A percentile compares a stretch with the other conserved stretches of the same genome.
Conservation (phyloP, 2,797 vertebrate genomes). For the Tenualosa thibaudeaui region DNA sequence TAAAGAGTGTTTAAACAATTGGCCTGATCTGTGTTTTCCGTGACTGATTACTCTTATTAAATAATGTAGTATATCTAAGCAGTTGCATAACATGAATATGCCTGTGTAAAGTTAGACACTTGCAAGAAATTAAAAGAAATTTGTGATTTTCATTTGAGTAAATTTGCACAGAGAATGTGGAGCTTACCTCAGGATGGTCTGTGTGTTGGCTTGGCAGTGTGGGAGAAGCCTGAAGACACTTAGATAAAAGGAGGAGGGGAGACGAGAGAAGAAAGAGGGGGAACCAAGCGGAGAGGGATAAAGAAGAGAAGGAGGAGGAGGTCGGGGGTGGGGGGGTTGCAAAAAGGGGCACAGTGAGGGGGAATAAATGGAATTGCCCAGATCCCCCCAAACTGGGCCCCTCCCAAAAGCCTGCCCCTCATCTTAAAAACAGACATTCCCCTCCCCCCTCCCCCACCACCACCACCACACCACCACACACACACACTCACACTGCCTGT, state of each 20-base stretch:
- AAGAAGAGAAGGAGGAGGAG: not conserved
- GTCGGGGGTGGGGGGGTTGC: not conserved
- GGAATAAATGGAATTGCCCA: constrained; percentile 3
- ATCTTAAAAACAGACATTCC: constrained; percentile 1
- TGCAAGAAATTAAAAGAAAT: not conserved
- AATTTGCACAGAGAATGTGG: not conserved
- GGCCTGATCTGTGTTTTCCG: not conserved
- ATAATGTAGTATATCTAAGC: not conserved
- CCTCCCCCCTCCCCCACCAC: not conserved
- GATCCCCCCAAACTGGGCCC: constrained; percentile 1
- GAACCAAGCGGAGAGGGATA: not conserved
- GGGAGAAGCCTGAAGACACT: not conserved
- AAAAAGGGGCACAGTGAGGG: constrained; percentile 5
- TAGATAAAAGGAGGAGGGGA: not conserved
- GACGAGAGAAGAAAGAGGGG: constrained; percentile 1
- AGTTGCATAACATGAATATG: not conserved
- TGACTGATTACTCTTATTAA: not conserved
- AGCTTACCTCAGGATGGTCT: constrained; percentile 22
- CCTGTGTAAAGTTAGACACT: not conserved
- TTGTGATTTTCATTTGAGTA: not conserved
- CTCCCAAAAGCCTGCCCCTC: constrained; percentile 8
- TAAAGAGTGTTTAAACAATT: not conserved
- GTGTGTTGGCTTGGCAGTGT: not conserved
- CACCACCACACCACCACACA: not conserved
- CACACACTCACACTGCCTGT: not conserved